These are phyloP conservation scores for Tretioscincus oriximinensis DNA, from an alignment of 2,113 vertebrate genomes.

Conservation along the genomic window DNA sequence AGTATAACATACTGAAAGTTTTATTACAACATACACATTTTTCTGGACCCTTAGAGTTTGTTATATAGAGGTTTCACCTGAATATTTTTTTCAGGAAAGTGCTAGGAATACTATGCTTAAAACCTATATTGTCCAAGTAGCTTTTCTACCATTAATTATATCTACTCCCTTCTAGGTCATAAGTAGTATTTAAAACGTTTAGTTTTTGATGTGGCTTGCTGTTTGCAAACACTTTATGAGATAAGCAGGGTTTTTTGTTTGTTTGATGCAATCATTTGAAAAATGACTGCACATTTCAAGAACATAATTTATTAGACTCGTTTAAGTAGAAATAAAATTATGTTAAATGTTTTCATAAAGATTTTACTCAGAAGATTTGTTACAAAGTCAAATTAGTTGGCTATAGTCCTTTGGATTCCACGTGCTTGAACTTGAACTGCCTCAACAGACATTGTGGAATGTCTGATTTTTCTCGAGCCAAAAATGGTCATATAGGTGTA, in stretches of 20 bases:
- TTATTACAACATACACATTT: too few relatives aligned
- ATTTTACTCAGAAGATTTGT: neutral
- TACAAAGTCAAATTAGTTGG: too few relatives aligned
- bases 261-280: neutral
- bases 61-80: too few relatives aligned
- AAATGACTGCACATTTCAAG: neutral
- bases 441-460: neutral
- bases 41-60: too few relatives aligned
- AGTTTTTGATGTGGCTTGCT: neutral
- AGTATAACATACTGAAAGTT: too few relatives aligned
- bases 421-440: neutral
- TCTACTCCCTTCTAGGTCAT: neutral
- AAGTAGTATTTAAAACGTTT: neutral
- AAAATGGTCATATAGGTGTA: neutral
- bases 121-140: too few relatives aligned
- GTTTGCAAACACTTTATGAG: neutral
- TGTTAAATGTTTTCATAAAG: constrained; percentile 16
- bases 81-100: too few relatives aligned
- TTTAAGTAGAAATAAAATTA: neutral
- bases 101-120: too few relatives aligned
- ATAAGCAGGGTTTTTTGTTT: neutral
- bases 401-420: neutral
- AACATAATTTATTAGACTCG: too few relatives aligned
- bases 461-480: neutral
- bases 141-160: too few relatives aligned